Evolutionary conservation across 2,888 invertebrate genomes (phyloP), one percentile per base, ranked within the genome.

Genomic region (Ferdinandea cuprea): DNA sequence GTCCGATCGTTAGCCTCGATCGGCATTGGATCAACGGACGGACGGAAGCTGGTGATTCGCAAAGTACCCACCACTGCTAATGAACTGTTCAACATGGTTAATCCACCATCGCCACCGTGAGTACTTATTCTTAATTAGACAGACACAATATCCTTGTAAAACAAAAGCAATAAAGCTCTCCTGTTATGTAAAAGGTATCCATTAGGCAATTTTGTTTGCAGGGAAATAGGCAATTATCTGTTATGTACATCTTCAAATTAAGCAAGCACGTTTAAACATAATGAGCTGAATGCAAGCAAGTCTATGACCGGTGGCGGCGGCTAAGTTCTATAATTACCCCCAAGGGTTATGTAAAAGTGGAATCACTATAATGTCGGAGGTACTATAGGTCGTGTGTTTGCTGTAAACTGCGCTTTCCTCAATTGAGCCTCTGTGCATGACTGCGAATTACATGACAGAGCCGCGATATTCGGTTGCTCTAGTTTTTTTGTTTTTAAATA

Each of bases 1-100:
- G 93, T 96, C 85, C 92, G 95, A 85, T 96, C 96, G 52, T 93
- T 96, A 87, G 95, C 96, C 71, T 96, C 96, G 59, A 96, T 96
- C 86, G 96, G 96, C 59, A 95, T 97, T 94, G 97, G 97, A 32
- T 96, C 96, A 85, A 96, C 96, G 44, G 96, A 97, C 91, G 97
- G 97, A 52, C 93, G 95, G 87, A 95, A 95, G 92, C 93, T 97
- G 93, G 96, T 96, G 87, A 95, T 96, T 87, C 92, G 95, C 87
- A 93, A 95, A 88, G 96, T 96, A 86, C 96, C 96, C 72, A 96
- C 95, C 63, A 96, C 96, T 86, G 96, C 96, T 74, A 94, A 95
- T 86, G 96, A 96, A 92, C 92, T 97, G 86, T 95, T 96, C 89
- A 96, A 95, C 92, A 94, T 96, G 91, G 95, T 96, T 86, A 95